Conservation (phyloP, 1,140 invertebrate species). For the Thaumetopoea pityocampa region DNA sequence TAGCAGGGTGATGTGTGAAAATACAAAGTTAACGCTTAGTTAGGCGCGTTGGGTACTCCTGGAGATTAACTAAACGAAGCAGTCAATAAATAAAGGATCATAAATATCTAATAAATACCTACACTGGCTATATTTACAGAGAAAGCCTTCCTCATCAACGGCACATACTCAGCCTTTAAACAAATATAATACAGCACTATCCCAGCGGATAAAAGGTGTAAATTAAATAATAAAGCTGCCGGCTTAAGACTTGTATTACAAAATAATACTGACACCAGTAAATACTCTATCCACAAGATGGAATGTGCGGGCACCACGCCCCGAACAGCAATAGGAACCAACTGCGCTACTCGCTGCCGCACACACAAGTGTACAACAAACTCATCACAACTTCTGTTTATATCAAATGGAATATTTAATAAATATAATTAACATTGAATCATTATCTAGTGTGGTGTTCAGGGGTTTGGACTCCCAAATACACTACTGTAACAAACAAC, state of each 20-base stretch:
- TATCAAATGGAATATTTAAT: conserved; percentile 58
- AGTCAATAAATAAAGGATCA: conserved; percentile 75
- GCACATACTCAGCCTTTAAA: conserved; percentile 64
- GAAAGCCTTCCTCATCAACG: conserved; percentile 58
- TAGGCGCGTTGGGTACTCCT: conserved; percentile 51
- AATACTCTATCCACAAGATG: conserved; percentile 63
- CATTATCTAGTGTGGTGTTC: conserved; percentile 34
- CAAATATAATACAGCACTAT: conserved; percentile 73
- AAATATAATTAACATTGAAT: conserved; percentile 66
- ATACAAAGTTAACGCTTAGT: conserved; percentile 63
- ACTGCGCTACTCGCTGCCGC: conserved; percentile 49
- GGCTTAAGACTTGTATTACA: conserved; percentile 71
- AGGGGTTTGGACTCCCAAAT: too few relatives aligned
- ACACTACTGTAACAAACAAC: conserved; percentile 64
- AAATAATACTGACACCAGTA: conserved; percentile 74
- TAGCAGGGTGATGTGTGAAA: conserved; percentile 64
- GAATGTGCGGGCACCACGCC: conserved; percentile 59
- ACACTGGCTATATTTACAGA: conserved; percentile 72
- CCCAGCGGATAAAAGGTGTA: conserved; percentile 69
- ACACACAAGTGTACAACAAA: conserved; percentile 39
- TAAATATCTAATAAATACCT: conserved; percentile 77
- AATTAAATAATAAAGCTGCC: conserved; percentile 75
- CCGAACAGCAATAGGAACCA: conserved; percentile 49
- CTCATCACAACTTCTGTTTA: conserved; percentile 55
- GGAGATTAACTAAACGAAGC: conserved; percentile 72